Base-by-base conservation (phyloP, 2,113 vertebrate species). In the Kryptolebias marmoratus region DNA sequence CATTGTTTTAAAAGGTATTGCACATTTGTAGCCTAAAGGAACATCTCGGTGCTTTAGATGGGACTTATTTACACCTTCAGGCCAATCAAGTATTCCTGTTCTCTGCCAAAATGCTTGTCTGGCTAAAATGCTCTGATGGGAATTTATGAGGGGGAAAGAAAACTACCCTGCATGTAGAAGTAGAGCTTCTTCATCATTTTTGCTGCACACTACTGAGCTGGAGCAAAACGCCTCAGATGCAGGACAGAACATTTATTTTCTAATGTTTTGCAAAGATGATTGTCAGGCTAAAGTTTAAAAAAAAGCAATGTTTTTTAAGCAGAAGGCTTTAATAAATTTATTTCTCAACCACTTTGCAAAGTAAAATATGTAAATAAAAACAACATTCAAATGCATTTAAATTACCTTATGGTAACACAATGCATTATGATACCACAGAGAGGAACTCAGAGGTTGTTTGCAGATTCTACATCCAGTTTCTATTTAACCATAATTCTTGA, bases 121-220 rank as follows among this genome's bases (percentile, higher is more conserved):
- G 47, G n/a, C 59, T 16, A 2, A 30, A 22, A 1, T 5, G 16
- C 27, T 47, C 27, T 70, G 53, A 61, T 72, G 52, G 60, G 60
- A 73, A 64, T 66, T 59, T 31, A 30, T 42, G 27, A 18, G 9
- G n/a, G 2, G 15, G 7, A 50, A n/a, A 50, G n/a, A 22, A 22
- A 53, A 53, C 3, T 9, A 32, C 47, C 16, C 63, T 68, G 45
- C 55, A 63, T 39, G 11, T n/a, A 64, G 14, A 68, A 56, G 48
- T 49, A 14, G 55, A 42, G 14, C 56, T 27, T 7, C 48, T 32
- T 77, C 57, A 66, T 78, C 22, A 66, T 69, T 76, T 73, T 68
- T 60, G 30, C 47, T 39, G 54, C 50, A 49, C 27, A 16, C n/a
- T 44, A 27, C 61, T 55, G 64, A 49, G 63, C 56, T 67, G 16